Conservation (phyloP, 2,113 vertebrate species). For the Megaleporinus macrocephalus region DNA sequence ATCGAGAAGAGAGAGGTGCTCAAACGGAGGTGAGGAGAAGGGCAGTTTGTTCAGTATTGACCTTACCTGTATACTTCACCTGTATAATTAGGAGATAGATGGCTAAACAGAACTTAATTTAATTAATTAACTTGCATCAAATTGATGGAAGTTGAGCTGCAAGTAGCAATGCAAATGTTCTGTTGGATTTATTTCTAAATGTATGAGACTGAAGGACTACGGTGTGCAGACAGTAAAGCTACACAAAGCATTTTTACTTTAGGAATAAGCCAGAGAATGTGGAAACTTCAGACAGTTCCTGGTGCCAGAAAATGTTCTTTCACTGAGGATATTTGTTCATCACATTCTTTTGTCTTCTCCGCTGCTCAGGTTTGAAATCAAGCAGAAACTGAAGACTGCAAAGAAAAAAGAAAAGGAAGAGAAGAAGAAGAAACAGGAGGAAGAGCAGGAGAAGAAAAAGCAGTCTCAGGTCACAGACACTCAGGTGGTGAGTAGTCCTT, state of each 20-base stretch:
- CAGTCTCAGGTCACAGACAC: conserved; percentile 93
- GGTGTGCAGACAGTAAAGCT: too few relatives aligned
- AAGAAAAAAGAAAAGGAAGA: conserved; percentile 99
- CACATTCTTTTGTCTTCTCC: not conserved
- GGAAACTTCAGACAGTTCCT: too few relatives aligned
- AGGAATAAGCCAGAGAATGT: too few relatives aligned
- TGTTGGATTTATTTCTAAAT: too few relatives aligned
- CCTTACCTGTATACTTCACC: not conserved
- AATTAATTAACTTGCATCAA: too few relatives aligned
- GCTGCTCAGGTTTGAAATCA: conserved; percentile 92
- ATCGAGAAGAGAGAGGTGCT: conserved; percentile 98
- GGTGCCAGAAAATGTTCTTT: too few relatives aligned
- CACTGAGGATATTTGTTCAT: not conserved
- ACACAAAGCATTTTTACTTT: too few relatives aligned
- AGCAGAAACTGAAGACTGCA: conserved; percentile 96
- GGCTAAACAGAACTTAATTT: too few relatives aligned
- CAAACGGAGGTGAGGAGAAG: conserved; percentile 87
- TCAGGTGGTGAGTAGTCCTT: conserved; percentile 82
- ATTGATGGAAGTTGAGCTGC: too few relatives aligned
- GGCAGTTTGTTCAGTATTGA: not conserved
- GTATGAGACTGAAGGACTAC: too few relatives aligned
- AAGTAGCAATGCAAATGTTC: too few relatives aligned
- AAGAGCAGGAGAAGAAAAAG: conserved; percentile 96
- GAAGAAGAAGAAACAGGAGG: conserved; percentile 98
- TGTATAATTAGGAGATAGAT: too few relatives aligned